Evolutionary conservation across 1,140 invertebrate genomes (phyloP), one percentile per base, ranked within the genome.

Genomic region (Danaus melanippus): DNA sequence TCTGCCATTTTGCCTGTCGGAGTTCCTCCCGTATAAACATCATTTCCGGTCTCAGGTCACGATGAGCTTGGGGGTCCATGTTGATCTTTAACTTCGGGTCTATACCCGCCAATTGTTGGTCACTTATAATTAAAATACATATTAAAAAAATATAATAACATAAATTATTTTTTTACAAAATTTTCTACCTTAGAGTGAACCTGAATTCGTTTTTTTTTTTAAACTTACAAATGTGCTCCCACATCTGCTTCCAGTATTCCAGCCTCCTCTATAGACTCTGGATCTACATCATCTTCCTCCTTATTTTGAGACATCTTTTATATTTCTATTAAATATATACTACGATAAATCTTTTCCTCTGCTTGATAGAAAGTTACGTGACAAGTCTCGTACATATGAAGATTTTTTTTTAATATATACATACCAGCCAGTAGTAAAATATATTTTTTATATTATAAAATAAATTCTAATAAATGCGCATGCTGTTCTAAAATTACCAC

Each of bases 1-100:
- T 84, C 53, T 84, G 83, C 50, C 50, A 56, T 57, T 82, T 84
- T 9, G 83, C 83, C 51, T 79, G 76, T 0, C 79, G 60, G 11
- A 84, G 52, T 46, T 84, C 83, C 43, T 82, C 78, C 0, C 78
- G 58, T 21, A 83, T 84, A 50, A 78, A 76, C 81, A 82, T 84
- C 83, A 82, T 82, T 60, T 86, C 83, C 0, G 83, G 79, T 0
- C 83, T 70, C 8, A 86, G 67, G 6, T 79, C 60, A 0, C 66
- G 71, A 41, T 82, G 82, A 0, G 75, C 69, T 9, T 71, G 62
- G 0, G 80, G 81, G 43, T 82, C 80, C 71, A 83, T 80, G 9
- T 69, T 53, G 15, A 84, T 70, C 46, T 78, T 71, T 10, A 80
- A 60, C 45, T 67, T 69, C 0, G 82, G 82, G 15, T 80, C 79